These are phyloP conservation scores for Arctia plantaginis DNA, from an alignment of 2,888 invertebrate species.

Conservation along the genomic window DNA sequence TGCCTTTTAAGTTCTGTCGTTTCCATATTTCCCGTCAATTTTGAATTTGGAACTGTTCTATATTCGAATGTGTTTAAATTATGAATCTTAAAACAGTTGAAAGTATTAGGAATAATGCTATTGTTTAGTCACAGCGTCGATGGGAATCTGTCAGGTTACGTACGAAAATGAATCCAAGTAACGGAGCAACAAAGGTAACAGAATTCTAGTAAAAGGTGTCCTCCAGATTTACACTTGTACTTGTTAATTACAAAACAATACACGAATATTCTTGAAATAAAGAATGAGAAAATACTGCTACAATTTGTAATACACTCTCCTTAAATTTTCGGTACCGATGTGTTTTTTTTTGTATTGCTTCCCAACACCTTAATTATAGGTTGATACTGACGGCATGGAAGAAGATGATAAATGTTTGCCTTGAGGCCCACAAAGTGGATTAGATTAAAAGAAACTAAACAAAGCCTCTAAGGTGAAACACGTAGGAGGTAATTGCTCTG, in stretches of 20 bases:
- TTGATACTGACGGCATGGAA: conserved; percentile 14
- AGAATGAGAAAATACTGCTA: too few species aligned
- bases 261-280: background rate
- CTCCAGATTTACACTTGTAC: background rate
- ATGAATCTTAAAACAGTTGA: too few species aligned
- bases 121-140: too few species aligned
- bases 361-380: conserved; percentile 27
- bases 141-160: too few species aligned
- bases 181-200: background rate
- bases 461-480: conserved; percentile 32
- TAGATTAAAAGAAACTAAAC: conserved; percentile 48
- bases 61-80: too few species aligned
- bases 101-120: too few species aligned
- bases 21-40: too few species aligned
- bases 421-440: conserved; percentile 40
- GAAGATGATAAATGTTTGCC: conserved; percentile 48
- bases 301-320: too few species aligned
- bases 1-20: too few species aligned
- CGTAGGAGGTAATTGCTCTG: conserved; percentile 13
- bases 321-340: too few species aligned
- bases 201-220: background rate
- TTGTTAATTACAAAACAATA: background rate
- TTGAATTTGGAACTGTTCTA: too few species aligned
- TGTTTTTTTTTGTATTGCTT: background rate
- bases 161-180: too few species aligned